Base-by-base conservation (phyloP, 2,888 invertebrate species). In the Augiades crinisus region DNA sequence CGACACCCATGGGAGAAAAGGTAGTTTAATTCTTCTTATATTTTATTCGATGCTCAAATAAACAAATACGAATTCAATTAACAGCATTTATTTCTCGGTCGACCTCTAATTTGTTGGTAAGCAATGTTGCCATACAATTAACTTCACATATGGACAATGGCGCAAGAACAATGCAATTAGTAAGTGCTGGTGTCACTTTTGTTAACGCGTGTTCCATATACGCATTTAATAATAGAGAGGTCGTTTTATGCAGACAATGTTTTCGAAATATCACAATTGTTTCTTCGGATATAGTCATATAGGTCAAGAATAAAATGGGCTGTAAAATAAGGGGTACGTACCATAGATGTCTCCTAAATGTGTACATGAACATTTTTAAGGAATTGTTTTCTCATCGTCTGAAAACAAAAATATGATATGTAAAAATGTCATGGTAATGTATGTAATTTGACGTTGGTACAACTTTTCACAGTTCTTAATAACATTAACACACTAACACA, bases 101-200 rank as follows among this genome's bases (percentile, higher is more conserved):
- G n/a, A n/a, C n/a, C n/a, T n/a, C n/a, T n/a, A n/a, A n/a, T n/a
- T n/a, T n/a, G n/a, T n/a, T n/a, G n/a, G n/a, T n/a, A n/a, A n/a
- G n/a, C n/a, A n/a, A n/a, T n/a, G n/a, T n/a, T n/a, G n/a, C n/a
- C n/a, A n/a, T n/a, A n/a, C n/a, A n/a, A n/a, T n/a, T n/a, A n/a
- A n/a, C n/a, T n/a, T n/a, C n/a, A n/a, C 12, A 12, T 34, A 17
- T 19, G 19, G 24, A 75, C 71, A 72, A 70, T 68, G 58, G 60
- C 64, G 62, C 68, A 71, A 75, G 76, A 81, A 80, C 81, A 82
- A 79, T 74, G 70, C 68, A 81, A 70, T 81, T 79, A 78, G 67
- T 61, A 54, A 43, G 55, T 36, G 37, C 51, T 53, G 47, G 53
- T 55, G 31, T 24, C 27, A 34, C 13, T 13, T 50, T 41, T 43